These are phyloP conservation scores for Drosophila kikkawai DNA, from an alignment of 1,140 invertebrate genomes.

Conservation along the genomic window DNA sequence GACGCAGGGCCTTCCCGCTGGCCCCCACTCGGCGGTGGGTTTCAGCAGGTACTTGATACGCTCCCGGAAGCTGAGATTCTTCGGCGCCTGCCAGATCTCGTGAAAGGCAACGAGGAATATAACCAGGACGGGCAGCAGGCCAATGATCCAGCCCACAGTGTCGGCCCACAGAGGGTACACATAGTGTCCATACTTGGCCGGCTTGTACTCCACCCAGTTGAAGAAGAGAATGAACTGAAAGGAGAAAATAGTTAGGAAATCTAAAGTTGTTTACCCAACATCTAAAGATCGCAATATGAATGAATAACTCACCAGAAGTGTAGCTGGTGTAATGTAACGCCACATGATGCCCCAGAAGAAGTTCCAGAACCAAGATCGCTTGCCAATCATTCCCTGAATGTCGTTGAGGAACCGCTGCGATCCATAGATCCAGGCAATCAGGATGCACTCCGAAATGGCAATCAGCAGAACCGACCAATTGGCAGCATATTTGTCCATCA, in stretches of 20 bases:
- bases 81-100: constrained; percentile 87
- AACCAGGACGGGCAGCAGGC: constrained; percentile 89
- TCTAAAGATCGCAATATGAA: no score
- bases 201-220: constrained; percentile 93
- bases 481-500: constrained; percentile 95
- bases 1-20: constrained; percentile 83
- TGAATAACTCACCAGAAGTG: constrained; percentile 87
- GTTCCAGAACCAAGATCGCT: constrained; percentile 89
- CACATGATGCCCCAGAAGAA: constrained; percentile 93
- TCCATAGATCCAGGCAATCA: constrained; percentile 93
- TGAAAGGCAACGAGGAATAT: constrained; percentile 89
- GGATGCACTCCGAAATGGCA: constrained; percentile 91
- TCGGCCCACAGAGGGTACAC: constrained; percentile 92
- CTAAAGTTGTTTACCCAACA: no score
- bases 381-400: constrained; percentile 92
- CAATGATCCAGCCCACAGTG: constrained; percentile 91
- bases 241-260: neutral
- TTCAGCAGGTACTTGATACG: constrained; percentile 75
- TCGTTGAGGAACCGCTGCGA: constrained; percentile 92
- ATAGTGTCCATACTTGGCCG: constrained; percentile 90
- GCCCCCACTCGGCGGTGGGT: constrained; percentile 86
- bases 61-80: constrained; percentile 86
- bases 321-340: constrained; percentile 91
- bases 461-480: constrained; percentile 94
- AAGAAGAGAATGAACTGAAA: constrained; percentile 92